These are phyloP conservation scores for Polietes domitor DNA, from an alignment of 2,888 invertebrate genomes.

Conservation along the genomic window DNA sequence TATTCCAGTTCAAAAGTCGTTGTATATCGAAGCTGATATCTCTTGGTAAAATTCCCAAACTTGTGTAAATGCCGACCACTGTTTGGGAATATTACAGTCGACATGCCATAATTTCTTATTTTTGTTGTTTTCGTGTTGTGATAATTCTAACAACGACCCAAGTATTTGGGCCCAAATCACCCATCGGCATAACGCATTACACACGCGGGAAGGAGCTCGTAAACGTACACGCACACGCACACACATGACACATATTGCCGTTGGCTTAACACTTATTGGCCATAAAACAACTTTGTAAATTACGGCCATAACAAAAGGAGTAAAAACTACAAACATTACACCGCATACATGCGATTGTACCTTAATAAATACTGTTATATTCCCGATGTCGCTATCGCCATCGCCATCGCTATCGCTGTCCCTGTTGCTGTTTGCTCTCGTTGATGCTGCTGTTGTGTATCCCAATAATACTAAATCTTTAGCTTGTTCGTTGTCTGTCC, in stretches of 20 bases:
- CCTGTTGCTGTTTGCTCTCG: background rate
- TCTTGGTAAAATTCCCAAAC: too few relatives aligned
- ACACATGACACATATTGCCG: constrained; percentile 1
- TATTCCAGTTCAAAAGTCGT: too few relatives aligned
- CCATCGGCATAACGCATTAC: background rate
- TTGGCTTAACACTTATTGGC: constrained; percentile 9
- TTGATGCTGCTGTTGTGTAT: background rate
- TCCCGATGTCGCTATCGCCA: background rate
- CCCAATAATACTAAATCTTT: constrained; percentile 11
- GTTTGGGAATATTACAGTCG: too few relatives aligned
- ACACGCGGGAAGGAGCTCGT: background rate
- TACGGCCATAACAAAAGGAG: constrained; percentile 22
- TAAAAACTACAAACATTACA: constrained; percentile 14
- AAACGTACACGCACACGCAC: background rate
- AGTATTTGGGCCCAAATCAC: background rate
- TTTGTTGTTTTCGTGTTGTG: background rate
- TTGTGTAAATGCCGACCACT: too few relatives aligned
- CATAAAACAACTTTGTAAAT: constrained; percentile 23
- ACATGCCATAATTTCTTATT: background rate
- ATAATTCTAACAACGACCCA: background rate
- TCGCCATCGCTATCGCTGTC: background rate
- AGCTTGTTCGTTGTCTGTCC: background rate
- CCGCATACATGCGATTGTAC: background rate
- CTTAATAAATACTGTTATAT: background rate
- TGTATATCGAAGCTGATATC: too few relatives aligned